Evolutionary conservation across 2,797 vertebrate species (phyloP).

Genomic region (Tenualosa thibaudeaui): DNA sequence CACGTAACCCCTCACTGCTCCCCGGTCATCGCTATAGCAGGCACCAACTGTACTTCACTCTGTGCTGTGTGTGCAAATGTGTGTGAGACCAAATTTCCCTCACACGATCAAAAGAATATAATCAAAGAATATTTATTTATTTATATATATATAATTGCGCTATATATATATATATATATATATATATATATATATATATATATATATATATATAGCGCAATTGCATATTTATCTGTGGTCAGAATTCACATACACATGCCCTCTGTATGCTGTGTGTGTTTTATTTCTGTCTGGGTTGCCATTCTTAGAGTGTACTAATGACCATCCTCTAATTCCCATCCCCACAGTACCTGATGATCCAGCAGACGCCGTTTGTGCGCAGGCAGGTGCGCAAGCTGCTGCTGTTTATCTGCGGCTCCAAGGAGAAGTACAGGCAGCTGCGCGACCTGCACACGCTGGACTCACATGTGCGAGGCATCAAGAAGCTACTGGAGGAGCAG

Average conservation of each 20-base stretch:
- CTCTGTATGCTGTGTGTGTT: not conserved
- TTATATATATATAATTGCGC: no score
- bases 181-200: no score
- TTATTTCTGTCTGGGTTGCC: not conserved
- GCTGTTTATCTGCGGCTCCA: conserved; percentile 97
- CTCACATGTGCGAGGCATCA: conserved; percentile 93
- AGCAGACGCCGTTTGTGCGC: conserved; percentile 95
- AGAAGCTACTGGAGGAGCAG: conserved; percentile 95
- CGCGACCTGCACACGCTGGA: conserved; percentile 95
- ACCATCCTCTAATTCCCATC: not conserved
- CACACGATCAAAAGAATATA: no score
- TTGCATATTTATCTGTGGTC: not conserved
- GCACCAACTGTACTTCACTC: no score
- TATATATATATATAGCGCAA: not conserved
- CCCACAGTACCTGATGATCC: conserved; percentile 95
- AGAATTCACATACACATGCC: not conserved
- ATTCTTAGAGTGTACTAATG: not conserved
- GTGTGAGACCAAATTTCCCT: no score
- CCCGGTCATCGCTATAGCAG: no score
- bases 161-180: no score
- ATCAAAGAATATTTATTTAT: no score
- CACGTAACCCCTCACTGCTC: no score
- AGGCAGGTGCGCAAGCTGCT: conserved; percentile 96
- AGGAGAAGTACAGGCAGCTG: conserved; percentile 97
- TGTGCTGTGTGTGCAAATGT: no score